These are phyloP conservation scores for Crocuta crocuta DNA, from an alignment of 2,113 vertebrate species.

Conservation along the genomic window DNA sequence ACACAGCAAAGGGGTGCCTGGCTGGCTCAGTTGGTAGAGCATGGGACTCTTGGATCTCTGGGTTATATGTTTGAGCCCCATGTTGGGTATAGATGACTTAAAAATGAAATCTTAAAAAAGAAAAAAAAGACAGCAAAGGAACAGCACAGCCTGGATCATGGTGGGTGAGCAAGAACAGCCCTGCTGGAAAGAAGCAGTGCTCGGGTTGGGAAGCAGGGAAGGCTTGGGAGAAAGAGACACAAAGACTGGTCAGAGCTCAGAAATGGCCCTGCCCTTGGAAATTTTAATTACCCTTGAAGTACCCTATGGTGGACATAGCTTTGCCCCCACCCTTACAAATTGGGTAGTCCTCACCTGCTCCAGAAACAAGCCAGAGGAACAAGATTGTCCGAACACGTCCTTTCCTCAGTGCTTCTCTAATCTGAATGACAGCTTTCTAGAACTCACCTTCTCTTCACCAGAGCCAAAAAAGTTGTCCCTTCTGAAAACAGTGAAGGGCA, in stretches of 20 bases:
- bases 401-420: neutral
- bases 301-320: neutral
- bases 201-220: neutral
- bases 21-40: slow-evolving; percentile 96
- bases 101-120: neutral
- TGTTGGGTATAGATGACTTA: slow-evolving; percentile 87
- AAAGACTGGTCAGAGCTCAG: neutral
- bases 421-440: neutral
- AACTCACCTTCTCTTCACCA: neutral
- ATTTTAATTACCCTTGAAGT: neutral
- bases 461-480: neutral
- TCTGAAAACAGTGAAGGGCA: neutral
- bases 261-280: neutral
- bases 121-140: rapidly evolving
- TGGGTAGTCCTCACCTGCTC: slow-evolving; percentile 16
- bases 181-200: neutral
- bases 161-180: neutral
- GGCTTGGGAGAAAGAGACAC: neutral
- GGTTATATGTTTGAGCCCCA: slow-evolving; percentile 98
- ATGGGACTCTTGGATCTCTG: slow-evolving; percentile 98
- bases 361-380: neutral
- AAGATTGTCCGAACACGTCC: neutral
- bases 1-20: rapidly evolving
- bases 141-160: neutral
- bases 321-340: neutral